Percentiles rank a stretch among this genome's conserved stretches.
phyloP scores from a whole-genome alignment of 2,888 invertebrate genomes.

The Dermolepida albohirtum region DNA sequence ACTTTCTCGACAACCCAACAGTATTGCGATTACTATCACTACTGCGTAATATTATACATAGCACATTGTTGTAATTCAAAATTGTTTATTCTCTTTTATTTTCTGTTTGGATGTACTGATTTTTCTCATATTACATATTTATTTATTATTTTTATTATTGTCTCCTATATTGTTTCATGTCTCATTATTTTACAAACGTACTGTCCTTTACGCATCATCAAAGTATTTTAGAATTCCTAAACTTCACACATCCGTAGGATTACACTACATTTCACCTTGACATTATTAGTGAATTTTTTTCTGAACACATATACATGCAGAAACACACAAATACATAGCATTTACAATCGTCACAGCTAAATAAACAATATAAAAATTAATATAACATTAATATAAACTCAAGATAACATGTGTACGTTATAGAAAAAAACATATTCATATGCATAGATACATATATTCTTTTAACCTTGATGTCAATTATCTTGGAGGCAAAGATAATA shows the following conservation, averaged over 20 bases:
- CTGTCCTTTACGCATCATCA: background rate
- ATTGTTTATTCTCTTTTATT: too few relatives aligned
- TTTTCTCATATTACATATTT: too few relatives aligned
- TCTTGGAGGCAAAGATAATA: constrained; percentile 3
- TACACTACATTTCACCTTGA: background rate
- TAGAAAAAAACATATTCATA: background rate
- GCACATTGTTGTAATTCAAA: too few relatives aligned
- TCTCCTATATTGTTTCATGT: too few relatives aligned
- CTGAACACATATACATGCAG: too few relatives aligned
- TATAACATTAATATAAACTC: constrained; percentile 11
- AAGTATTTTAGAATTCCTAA: constrained; percentile 1
- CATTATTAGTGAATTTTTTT: constrained; percentile 3
- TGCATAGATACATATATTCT: constrained; percentile 2
- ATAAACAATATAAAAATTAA: constrained; percentile 3
- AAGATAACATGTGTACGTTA: constrained; percentile 3
- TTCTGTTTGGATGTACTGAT: too few relatives aligned
- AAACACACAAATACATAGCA: too few relatives aligned
- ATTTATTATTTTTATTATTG: too few relatives aligned
- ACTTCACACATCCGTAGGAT: background rate
- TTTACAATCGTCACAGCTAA: background rate
- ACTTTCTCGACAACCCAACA: too few relatives aligned
- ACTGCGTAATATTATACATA: too few relatives aligned
- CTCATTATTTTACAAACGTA: too few relatives aligned
- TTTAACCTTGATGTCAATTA: constrained; percentile 20
- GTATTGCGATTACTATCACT: too few relatives aligned